These are phyloP conservation scores for Trimorus sp. DNA, from an alignment of 2,888 invertebrate species.

Conservation along the genomic window DNA sequence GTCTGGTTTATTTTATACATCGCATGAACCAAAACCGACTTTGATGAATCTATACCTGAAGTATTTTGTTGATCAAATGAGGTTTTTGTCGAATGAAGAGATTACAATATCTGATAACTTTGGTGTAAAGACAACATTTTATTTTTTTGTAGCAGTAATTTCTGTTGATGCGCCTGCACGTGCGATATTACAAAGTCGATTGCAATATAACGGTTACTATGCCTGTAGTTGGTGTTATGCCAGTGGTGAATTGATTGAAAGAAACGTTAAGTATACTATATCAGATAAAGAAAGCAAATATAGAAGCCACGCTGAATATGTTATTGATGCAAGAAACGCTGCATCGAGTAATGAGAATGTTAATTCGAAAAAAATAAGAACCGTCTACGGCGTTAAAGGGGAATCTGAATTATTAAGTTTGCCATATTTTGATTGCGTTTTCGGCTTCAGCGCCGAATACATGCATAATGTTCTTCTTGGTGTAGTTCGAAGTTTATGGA, in stretches of 20 bases:
- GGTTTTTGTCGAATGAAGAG: not conserved
- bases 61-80: conserved; percentile 14
- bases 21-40: too few relatives aligned
- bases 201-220: conserved; percentile 55
- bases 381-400: conserved; percentile 48
- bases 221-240: conserved; percentile 61
- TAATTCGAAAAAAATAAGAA: not conserved
- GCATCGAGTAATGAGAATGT: not conserved
- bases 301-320: conserved; percentile 36
- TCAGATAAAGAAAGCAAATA: not conserved
- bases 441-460: conserved; percentile 52
- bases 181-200: conserved; percentile 44
- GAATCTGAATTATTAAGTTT: conserved; percentile 20
- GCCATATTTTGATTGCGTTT: conserved; percentile 48
- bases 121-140: not conserved
- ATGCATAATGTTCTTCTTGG: conserved; percentile 55
- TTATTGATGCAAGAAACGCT: conserved; percentile 35
- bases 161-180: conserved; percentile 32
- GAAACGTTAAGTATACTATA: not conserved
- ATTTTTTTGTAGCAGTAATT: conserved; percentile 24
- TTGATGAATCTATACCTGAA: not conserved
- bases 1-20: conserved; percentile 7
- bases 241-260: conserved; percentile 12
- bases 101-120: conserved; percentile 1
- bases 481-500: conserved; percentile 39